Conservation (phyloP, 1,140 invertebrate species). For the Oscheius sp. region DNA sequence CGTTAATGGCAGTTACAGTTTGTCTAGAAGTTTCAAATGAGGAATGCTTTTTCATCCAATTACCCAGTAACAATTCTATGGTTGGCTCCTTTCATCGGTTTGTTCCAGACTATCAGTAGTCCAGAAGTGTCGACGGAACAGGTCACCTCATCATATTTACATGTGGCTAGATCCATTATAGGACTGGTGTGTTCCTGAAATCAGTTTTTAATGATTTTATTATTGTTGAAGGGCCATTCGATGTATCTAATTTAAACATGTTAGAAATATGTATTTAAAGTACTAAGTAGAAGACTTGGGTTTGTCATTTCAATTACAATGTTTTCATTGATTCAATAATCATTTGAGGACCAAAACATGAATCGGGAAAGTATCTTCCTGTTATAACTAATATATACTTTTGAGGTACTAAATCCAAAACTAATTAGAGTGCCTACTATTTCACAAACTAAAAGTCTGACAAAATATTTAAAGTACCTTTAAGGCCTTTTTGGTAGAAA, state of each 20-base stretch:
- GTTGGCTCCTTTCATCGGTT: slow-evolving; percentile 20
- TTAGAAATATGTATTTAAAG: neutral
- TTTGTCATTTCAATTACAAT: too few species aligned
- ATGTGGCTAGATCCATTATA: slow-evolving; percentile 25
- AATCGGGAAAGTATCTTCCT: too few species aligned
- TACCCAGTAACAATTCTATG: slow-evolving; percentile 20
- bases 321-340: neutral
- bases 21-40: slow-evolving; percentile 8
- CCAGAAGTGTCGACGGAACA: slow-evolving; percentile 13
- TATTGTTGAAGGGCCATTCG: neutral
- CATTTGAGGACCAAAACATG: too few species aligned
- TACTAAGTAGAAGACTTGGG: neutral
- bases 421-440: too few species aligned
- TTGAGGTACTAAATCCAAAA: too few species aligned
- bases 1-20: slow-evolving; percentile 33
- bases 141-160: slow-evolving; percentile 33
- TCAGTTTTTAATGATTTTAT: neutral
- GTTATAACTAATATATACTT: too few species aligned
- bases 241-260: neutral
- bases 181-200: slow-evolving; percentile 26
- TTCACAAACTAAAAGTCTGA: too few species aligned
- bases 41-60: neutral
- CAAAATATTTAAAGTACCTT: too few species aligned
- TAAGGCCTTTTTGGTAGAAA: slow-evolving; percentile 6
- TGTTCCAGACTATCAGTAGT: slow-evolving; percentile 25